phyloP scores from a whole-genome alignment of 1,140 invertebrate genomes.

The Drosophila ironensis region DNA sequence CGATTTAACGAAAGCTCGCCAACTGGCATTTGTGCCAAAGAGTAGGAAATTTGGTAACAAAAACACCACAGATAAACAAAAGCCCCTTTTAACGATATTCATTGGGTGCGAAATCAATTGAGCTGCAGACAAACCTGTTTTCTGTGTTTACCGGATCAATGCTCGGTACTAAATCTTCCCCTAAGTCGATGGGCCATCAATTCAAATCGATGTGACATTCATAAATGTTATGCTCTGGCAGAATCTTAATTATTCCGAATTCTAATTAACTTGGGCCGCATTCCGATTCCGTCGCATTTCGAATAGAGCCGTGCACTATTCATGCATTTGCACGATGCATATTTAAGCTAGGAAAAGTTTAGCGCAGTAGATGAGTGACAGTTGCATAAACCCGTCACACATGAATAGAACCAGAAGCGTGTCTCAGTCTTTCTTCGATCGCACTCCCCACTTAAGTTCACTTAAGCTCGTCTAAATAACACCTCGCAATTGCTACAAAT shows the following conservation, averaged over 20 bases:
- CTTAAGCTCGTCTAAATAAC: constrained; percentile 8
- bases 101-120: constrained; percentile 32
- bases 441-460: constrained; percentile 19
- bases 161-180: constrained; percentile 12
- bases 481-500: neutral
- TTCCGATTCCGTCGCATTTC: constrained; percentile 16
- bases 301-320: constrained; percentile 2
- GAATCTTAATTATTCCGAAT: too few species aligned
- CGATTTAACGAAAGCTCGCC: constrained; percentile 13
- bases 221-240: constrained; percentile 8
- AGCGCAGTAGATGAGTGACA: constrained; percentile 5
- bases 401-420: constrained; percentile 17
- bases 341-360: constrained; percentile 18
- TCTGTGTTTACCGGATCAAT: constrained; percentile 7
- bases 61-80: constrained; percentile 1
- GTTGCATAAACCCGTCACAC: constrained; percentile 32
- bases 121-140: constrained; percentile 28
- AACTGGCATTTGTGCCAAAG: constrained; percentile 23
- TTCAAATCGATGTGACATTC: constrained; percentile 6
- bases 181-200: neutral
- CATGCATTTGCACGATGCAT: neutral
- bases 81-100: constrained; percentile 16
- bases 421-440: constrained; percentile 11
- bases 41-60: constrained; percentile 32
- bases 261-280: constrained; percentile 9